Conservation (phyloP, 2,797 vertebrate genomes). For the Scyliorhinus canicula region DNA sequence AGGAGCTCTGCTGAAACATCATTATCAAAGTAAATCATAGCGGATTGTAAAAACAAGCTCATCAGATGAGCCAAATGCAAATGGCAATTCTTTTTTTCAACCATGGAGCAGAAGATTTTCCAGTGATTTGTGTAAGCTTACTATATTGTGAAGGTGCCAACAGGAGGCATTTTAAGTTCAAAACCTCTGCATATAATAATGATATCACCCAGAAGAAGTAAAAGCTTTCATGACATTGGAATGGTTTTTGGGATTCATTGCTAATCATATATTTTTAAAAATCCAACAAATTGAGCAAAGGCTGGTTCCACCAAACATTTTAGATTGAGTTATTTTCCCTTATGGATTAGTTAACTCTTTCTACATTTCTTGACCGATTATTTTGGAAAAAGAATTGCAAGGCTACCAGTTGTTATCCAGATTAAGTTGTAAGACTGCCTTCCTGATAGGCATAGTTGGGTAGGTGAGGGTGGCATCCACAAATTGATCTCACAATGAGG, state of each 20-base stretch:
- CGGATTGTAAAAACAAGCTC: not conserved
- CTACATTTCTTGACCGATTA: not conserved
- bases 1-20: not conserved
- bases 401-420: not conserved
- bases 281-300: not conserved
- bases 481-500: too few relatives aligned
- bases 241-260: not conserved
- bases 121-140: not conserved
- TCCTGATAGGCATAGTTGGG: not conserved
- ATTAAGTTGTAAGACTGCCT: not conserved
- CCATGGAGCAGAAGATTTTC: not conserved
- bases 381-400: not conserved
- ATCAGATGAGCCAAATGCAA: not conserved
- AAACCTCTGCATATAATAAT: not conserved
- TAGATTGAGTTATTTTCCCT: not conserved
- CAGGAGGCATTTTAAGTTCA: not conserved
- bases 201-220: not conserved
- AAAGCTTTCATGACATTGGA: not conserved
- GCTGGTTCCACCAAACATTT: not conserved
- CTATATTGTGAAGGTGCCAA: not conserved
- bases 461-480: not conserved
- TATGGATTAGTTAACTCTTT: not conserved
- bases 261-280: not conserved
- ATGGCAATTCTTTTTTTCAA: too few relatives aligned
- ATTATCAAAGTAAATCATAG: not conserved